phyloP scores from a whole-genome alignment of 2,113 vertebrate species.

The Rhabdornis inornatus region DNA sequence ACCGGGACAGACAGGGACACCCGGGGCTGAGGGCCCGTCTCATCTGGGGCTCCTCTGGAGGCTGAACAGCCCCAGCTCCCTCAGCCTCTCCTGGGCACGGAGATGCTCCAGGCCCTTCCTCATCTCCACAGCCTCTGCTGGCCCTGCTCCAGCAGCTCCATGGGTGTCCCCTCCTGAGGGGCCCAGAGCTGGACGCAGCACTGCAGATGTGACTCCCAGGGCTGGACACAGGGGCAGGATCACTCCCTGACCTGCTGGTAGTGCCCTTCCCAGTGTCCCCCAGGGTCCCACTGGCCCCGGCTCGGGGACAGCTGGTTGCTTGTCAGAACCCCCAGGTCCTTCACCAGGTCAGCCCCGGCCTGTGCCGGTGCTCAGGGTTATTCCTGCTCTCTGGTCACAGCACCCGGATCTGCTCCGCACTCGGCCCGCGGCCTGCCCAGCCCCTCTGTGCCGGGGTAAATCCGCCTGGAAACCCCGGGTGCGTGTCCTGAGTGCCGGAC shows the following conservation, averaged over 20 bases:
- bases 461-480: background rate
- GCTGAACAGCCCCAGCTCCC: background rate
- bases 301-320: background rate
- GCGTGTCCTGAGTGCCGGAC: too few relatives aligned
- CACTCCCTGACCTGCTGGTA: background rate
- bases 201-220: background rate
- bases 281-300: too few relatives aligned
- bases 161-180: too few relatives aligned
- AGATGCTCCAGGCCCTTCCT: background rate
- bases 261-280: background rate
- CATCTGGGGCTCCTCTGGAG: too few relatives aligned
- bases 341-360: background rate
- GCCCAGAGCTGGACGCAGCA: background rate
- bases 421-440: background rate
- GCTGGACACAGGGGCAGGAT: background rate
- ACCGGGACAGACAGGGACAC: background rate
- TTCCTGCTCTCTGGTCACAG: too few relatives aligned
- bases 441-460: background rate
- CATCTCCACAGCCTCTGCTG: fast-evolving
- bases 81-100: background rate
- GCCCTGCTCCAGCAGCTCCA: background rate
- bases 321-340: too few relatives aligned
- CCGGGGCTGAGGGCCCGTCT: too few relatives aligned
- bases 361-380: too few relatives aligned
- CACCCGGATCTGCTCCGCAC: background rate